Conservation (phyloP, 2,888 invertebrate species). For the Drosophila kanekoi region DNA sequence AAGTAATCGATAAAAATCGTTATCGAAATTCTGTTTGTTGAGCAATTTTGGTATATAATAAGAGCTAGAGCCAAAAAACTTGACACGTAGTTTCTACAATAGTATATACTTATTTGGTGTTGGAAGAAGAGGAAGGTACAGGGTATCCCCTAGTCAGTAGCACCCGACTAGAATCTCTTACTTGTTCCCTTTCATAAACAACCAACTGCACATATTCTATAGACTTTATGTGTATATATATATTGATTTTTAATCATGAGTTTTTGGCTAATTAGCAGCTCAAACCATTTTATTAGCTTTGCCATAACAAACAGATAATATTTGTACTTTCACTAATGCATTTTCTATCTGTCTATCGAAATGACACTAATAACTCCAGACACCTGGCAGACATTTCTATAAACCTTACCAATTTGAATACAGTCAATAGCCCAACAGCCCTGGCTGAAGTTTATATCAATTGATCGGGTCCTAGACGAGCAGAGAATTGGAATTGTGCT, state of each 20-base stretch:
- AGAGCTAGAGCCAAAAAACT: no score
- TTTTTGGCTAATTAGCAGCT: slow-evolving; percentile 13
- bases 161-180: no score
- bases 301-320: neutral
- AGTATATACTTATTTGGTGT: no score
- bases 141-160: no score
- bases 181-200: neutral
- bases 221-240: neutral
- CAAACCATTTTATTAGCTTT: neutral
- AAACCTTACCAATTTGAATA: neutral
- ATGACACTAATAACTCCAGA: neutral
- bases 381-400: neutral
- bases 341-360: slow-evolving; percentile 8
- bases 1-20: no score
- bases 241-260: slow-evolving; percentile 6
- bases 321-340: slow-evolving; percentile 11
- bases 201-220: neutral
- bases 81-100: no score
- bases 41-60: no score
- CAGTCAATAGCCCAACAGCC: neutral
- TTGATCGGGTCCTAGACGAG: neutral
- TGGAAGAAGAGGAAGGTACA: no score
- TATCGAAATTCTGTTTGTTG: no score
- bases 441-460: neutral
- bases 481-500: neutral